A percentile compares a stretch with the other conserved stretches of the same genome.
These are phyloP conservation scores for Chelonus formosanus DNA, from an alignment of 2,888 invertebrate species.

Conservation along the genomic window DNA sequence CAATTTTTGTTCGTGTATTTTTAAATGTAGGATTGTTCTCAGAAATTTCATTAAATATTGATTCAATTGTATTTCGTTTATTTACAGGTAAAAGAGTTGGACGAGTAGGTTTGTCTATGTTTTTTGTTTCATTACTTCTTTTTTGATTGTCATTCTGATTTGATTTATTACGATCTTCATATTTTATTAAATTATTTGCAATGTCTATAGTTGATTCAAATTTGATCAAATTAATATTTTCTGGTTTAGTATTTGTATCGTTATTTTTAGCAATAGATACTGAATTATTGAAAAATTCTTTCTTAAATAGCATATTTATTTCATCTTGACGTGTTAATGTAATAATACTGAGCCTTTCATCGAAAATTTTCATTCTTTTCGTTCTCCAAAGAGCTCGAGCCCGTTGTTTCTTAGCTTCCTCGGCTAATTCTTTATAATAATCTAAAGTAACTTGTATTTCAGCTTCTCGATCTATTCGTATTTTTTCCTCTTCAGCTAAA, in stretches of 20 bases:
- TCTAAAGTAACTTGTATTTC: conserved; percentile 68
- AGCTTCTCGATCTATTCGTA: conserved; percentile 44
- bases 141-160: neutral
- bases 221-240: neutral
- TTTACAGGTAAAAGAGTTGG: conserved; percentile 13
- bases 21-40: conserved; percentile 10
- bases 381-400: conserved; percentile 70
- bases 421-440: conserved; percentile 73
- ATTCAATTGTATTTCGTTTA: conserved; percentile 3
- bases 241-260: no score
- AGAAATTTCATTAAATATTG: conserved; percentile 21
- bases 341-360: conserved; percentile 50
- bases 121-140: neutral
- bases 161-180: conserved; percentile 17
- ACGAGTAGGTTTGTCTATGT: neutral
- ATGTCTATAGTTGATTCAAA: no score
- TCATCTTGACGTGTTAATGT: conserved; percentile 29
- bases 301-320: conserved; percentile 6
- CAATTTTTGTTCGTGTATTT: neutral
- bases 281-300: neutral
- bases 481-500: conserved; percentile 49
- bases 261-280: neutral
- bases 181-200: neutral
- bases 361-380: conserved; percentile 60
- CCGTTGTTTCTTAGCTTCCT: conserved; percentile 70